Conservation (phyloP, 1,140 invertebrate species). For the Yoshiicerus persimilis region DNA sequence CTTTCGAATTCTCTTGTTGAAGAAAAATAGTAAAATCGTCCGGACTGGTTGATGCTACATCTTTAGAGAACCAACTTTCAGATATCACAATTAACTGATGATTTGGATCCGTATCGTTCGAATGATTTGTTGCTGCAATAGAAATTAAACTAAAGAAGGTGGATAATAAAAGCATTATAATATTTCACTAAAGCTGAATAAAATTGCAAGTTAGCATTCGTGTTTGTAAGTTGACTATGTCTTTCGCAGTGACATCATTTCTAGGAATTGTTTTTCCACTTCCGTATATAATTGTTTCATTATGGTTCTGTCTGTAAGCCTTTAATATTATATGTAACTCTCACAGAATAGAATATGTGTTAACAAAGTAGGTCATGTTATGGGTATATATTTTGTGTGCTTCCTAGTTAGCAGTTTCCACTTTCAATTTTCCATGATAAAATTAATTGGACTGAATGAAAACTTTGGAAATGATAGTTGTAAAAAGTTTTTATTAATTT, state of each 20-base stretch:
- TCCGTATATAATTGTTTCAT: neutral
- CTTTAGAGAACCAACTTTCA: neutral
- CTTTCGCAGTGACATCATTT: no score
- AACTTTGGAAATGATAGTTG: no score
- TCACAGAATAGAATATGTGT: no score
- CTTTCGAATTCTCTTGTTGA: neutral
- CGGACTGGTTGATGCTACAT: neutral
- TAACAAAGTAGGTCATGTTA: no score
- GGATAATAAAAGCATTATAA: neutral
- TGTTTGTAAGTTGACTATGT: neutral
- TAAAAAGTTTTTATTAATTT: no score
- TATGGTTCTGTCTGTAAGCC: no score
- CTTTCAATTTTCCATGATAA: no score
- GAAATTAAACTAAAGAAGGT: neutral
- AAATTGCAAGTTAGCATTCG: neutral
- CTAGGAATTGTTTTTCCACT: neutral
- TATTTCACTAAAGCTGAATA: neutral
- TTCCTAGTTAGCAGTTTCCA: no score
- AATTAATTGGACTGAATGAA: no score
- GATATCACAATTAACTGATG: neutral
- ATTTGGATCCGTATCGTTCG: neutral
- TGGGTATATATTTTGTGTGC: no score
- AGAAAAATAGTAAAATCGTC: neutral
- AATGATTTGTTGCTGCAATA: neutral
- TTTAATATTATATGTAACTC: no score